Evolutionary conservation across 2,888 invertebrate genomes (phyloP), one percentile per base, ranked within the genome.

Genomic region (Loripinus fragilis): DNA sequence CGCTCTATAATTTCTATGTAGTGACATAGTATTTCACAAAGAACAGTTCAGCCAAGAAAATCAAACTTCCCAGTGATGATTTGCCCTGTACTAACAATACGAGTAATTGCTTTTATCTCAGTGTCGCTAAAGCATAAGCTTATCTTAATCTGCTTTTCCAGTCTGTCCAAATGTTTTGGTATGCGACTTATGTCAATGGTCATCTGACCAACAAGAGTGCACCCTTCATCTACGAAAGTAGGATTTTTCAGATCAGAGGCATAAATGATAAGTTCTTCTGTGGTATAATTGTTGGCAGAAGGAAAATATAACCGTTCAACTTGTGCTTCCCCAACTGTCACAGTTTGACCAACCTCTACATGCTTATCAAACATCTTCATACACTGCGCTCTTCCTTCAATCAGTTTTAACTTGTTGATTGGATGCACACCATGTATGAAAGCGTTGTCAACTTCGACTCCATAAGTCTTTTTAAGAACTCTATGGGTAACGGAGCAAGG

Each of bases 321-420:
- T 48, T 77, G 80, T 3, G 71, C 71, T 28, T 78, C 73, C 15
- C 80, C 83, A 30, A 81, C 60, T 41, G 68, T 66, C 7, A 85
- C 65, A 2, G 45, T 67, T 15, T 81, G 60, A 15, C 83, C 83
- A 17, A 23, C 25, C n/a, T 68, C 64, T 0, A 80, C 83, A 23
- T 81, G 78, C 17, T 71, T 80, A 15, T 73, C 67, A 64, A 85
- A 85, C 5, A 77, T 17, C 25, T 69, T 70, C 17, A 55, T 20
- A 71, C 81, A 85, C 15, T 75, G 71, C 25, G 68, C 38, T 28
- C 42, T 45, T 8, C 81, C 83, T 20, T 81, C 76, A 25, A 48
- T 35, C 12, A 71, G 15, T 38, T 20, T 65, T 50, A 52, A 66
- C 33, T 73, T 79, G 15, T 28, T 45, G 7, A 20, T 0, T 5